A percentile compares a stretch with the other conserved stretches of the same genome.
phyloP scores from a whole-genome alignment of 2,113 vertebrate genomes.

The Dissostichus mawsoni region DNA sequence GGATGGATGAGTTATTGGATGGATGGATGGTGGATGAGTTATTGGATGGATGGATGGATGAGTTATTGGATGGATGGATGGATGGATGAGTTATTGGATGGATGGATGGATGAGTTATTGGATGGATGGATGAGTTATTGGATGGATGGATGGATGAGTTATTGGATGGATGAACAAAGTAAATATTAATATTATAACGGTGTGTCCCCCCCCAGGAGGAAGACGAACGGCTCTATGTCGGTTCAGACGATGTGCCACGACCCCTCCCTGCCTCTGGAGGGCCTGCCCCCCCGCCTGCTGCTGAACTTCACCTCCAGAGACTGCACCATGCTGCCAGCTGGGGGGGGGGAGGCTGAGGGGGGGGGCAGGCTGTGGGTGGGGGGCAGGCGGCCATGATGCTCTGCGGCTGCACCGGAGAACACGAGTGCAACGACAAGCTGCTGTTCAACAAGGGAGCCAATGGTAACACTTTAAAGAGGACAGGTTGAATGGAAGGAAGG shows the following conservation, averaged over 20 bases:
- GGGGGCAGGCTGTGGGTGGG: conserved; percentile 70
- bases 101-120: no score
- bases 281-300: conserved; percentile 85
- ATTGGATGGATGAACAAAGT: no score
- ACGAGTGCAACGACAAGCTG: conserved; percentile 91
- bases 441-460: conserved; percentile 89
- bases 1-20: no score
- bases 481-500: neutral
- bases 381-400: conserved; percentile 82
- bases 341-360: conserved; percentile 68
- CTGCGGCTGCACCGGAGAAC: conserved; percentile 87
- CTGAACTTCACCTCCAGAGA: conserved; percentile 86
- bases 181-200: no score
- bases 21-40: no score
- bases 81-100: no score
- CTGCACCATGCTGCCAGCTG: conserved; percentile 86
- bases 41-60: no score
- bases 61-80: no score
- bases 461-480: conserved; percentile 66
- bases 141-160: no score
- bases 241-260: conserved; percentile 89
- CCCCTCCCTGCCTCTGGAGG: conserved; percentile 85
- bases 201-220: conserved; percentile 79
- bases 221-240: conserved; percentile 88
- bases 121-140: no score